Evolutionary conservation across 2,888 invertebrate genomes (phyloP).

Genomic region (Erannis defoliaria): DNA sequence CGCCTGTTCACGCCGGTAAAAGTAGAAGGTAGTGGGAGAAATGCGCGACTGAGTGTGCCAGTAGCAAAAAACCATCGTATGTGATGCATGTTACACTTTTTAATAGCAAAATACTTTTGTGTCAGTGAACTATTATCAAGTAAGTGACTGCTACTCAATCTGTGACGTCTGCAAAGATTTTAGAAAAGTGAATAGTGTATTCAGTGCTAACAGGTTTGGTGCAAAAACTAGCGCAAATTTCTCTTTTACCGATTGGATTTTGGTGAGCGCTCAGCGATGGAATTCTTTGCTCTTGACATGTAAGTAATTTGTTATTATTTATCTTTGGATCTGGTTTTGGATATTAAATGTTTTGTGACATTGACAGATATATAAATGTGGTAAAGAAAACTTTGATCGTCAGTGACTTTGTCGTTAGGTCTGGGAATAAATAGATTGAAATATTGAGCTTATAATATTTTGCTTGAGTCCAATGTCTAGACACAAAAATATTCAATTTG

Average conservation of each 20-base stretch:
- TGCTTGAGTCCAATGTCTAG: too few species aligned
- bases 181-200: constrained; percentile 30
- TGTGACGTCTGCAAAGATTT: constrained; percentile 6
- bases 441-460: too few species aligned
- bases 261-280: constrained; percentile 53
- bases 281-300: constrained; percentile 47
- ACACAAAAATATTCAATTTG: too few species aligned
- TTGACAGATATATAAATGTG: neutral
- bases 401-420: neutral
- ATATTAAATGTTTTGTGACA: neutral
- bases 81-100: constrained; percentile 27
- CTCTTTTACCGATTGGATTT: constrained; percentile 55
- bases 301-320: constrained; percentile 47
- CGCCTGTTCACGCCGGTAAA: constrained; percentile 44
- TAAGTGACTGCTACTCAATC: neutral
- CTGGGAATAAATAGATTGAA: neutral
- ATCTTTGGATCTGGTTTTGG: neutral
- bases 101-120: constrained; percentile 8
- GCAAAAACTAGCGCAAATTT: constrained; percentile 52
- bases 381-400: neutral
- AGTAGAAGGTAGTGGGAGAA: constrained; percentile 49
- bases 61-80: constrained; percentile 48
- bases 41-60: constrained; percentile 54
- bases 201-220: constrained; percentile 30
- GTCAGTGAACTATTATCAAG: constrained; percentile 13